Evolutionary conservation across 2,888 invertebrate genomes (phyloP).

Genomic region (Drosophila rellima): DNA sequence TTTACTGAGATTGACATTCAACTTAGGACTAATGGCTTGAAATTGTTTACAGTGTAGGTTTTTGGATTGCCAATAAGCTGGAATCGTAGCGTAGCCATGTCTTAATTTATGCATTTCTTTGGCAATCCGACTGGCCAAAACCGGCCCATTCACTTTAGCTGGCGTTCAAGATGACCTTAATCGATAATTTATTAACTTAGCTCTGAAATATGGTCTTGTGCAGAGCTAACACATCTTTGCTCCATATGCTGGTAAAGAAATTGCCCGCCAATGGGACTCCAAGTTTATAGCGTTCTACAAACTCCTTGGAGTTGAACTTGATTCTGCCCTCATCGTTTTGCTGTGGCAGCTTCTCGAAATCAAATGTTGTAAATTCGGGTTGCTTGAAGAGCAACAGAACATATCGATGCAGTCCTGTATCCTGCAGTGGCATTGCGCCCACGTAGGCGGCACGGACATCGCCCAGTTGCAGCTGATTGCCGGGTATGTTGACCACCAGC

Average conservation of each 20-base stretch:
- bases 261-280: slow-evolving; percentile 86
- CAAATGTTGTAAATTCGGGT: slow-evolving; percentile 86
- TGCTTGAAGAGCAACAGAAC: slow-evolving; percentile 92
- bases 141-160: slow-evolving; percentile 39
- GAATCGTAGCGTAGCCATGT: slow-evolving; percentile 13
- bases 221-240: slow-evolving; percentile 83
- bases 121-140: slow-evolving; percentile 43
- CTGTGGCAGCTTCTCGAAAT: slow-evolving; percentile 85
- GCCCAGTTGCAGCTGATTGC: slow-evolving; percentile 89
- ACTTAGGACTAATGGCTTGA: slow-evolving; percentile 6
- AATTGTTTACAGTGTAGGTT: slow-evolving; percentile 43
- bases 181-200: slow-evolving; percentile 2
- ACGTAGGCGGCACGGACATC: slow-evolving; percentile 91
- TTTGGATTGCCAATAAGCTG: slow-evolving; percentile 26
- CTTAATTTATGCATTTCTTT: slow-evolving; percentile 64
- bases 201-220: slow-evolving; percentile 71
- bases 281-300: slow-evolving; percentile 92
- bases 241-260: slow-evolving; percentile 76
- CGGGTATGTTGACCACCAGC: slow-evolving; percentile 94
- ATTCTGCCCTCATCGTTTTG: slow-evolving; percentile 86
- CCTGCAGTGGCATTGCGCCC: slow-evolving; percentile 93
- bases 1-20: slow-evolving; percentile 2
- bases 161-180: slow-evolving; percentile 13
- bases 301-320: slow-evolving; percentile 89
- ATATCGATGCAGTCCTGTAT: slow-evolving; percentile 91